Conservation (phyloP, 1,140 invertebrate species). For the Belonocnema kinseyi region DNA sequence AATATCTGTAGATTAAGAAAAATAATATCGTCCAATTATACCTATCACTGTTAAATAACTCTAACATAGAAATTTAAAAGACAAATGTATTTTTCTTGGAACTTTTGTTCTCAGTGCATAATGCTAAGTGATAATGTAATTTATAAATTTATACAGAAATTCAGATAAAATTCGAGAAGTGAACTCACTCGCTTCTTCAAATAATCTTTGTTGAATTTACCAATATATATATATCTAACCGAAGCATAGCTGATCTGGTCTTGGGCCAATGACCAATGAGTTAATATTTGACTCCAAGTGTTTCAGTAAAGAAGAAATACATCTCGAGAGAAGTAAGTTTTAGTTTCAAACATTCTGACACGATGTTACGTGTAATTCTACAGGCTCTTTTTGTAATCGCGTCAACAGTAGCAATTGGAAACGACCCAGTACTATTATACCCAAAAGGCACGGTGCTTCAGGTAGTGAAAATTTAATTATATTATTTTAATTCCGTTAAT, state of each 20-base stretch:
- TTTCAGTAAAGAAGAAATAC: constrained; percentile 44
- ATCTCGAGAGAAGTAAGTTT: constrained; percentile 47
- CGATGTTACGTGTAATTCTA: constrained; percentile 55
- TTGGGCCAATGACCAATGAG: constrained; percentile 49
- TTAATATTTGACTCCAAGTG: constrained; percentile 53
- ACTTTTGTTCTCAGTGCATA: too few relatives aligned
- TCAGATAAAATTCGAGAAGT: too few relatives aligned
- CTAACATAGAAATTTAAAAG: too few relatives aligned
- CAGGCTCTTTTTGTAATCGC: constrained; percentile 46
- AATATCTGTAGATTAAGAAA: too few relatives aligned
- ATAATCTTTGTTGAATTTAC: too few relatives aligned
- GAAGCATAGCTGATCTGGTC: neutral
- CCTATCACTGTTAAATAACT: too few relatives aligned
- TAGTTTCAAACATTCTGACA: constrained; percentile 44
- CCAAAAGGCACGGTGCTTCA: constrained; percentile 61
- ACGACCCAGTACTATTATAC: constrained; percentile 54
- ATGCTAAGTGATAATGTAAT: too few relatives aligned
- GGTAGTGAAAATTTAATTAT: constrained; percentile 40
- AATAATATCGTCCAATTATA: too few relatives aligned
- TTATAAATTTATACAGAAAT: too few relatives aligned
- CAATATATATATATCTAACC: too few relatives aligned
- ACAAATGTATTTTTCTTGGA: too few relatives aligned
- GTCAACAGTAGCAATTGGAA: constrained; percentile 38
- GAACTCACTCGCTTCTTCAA: too few relatives aligned
- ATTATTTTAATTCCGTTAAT: neutral